Percentiles rank a stretch among this genome's conserved stretches.
Evolutionary conservation across 2,888 invertebrate genomes (phyloP).

Genomic region (Caenorhabditis angaria): DNA sequence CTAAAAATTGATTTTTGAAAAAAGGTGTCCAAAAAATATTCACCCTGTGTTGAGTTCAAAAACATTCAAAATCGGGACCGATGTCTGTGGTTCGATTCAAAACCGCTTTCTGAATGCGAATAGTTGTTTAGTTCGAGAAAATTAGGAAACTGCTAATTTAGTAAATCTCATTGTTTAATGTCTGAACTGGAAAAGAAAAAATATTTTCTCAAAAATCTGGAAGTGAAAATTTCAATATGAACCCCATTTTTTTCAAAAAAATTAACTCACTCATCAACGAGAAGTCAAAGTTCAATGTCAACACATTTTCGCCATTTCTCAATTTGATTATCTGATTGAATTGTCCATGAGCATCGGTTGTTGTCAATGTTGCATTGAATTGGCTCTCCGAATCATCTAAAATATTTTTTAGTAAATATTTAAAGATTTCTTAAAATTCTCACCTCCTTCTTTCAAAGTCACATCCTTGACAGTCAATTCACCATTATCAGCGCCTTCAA

Average conservation of each 20-base stretch:
- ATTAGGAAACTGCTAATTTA: no score
- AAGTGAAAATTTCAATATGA: no score
- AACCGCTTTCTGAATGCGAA: no score
- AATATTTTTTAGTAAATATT: not conserved
- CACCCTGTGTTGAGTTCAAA: no score
- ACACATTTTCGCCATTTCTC: not conserved
- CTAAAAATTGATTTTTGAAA: no score
- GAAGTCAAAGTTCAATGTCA: not conserved
- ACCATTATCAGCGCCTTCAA: not conserved
- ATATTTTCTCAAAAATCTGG: no score
- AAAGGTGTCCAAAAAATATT: no score
- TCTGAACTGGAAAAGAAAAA: no score
- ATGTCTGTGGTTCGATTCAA: no score
- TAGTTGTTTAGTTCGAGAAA: no score
- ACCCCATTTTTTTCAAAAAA: not conserved
- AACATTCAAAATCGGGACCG: no score
- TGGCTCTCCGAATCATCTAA: not conserved
- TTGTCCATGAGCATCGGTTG: conserved; percentile 9
- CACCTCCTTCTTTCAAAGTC: not conserved
- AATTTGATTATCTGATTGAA: conserved; percentile 6
- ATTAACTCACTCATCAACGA: conserved; percentile 10
- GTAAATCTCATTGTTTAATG: no score
- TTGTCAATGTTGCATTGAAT: conserved; percentile 3
- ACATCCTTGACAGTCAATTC: not conserved
- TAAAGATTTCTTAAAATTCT: not conserved